A percentile compares a stretch with the other conserved stretches of the same genome.
Evolutionary conservation across 2,113 vertebrate genomes (phyloP).

Genomic region (Tympanuchus pallidicinctus): DNA sequence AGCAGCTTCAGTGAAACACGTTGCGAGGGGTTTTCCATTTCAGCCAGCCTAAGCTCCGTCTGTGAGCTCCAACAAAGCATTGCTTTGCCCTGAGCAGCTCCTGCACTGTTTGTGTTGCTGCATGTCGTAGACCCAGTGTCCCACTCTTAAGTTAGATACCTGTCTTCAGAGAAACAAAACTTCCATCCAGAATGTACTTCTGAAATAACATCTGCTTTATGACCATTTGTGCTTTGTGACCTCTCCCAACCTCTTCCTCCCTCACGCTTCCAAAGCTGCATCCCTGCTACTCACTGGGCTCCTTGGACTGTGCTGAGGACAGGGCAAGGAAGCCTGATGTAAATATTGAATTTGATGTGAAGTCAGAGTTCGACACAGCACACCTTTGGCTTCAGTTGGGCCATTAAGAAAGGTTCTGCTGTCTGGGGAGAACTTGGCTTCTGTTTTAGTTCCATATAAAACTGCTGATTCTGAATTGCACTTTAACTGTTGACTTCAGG

Average conservation of each 20-base stretch:
- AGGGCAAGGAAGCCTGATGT: not conserved
- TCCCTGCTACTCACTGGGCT: not conserved
- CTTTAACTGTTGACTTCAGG: not conserved
- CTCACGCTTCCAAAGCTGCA: not conserved
- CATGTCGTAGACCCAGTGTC: not conserved
- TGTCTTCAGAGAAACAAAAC: not conserved
- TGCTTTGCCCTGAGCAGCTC: not conserved
- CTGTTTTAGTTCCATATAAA: not conserved
- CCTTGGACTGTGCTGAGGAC: no score
- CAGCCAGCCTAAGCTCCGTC: not conserved
- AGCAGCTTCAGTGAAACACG: not conserved
- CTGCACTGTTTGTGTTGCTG: fast-evolving
- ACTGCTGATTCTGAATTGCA: not conserved
- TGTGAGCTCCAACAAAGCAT: fast-evolving
- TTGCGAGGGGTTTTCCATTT: not conserved
- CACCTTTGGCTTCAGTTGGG: not conserved
- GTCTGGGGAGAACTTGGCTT: not conserved
- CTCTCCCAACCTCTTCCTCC: not conserved
- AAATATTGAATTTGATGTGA: not conserved
- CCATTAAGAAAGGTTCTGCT: not conserved
- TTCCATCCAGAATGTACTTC: not conserved
- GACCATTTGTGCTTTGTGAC: not conserved
- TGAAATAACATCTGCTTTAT: not conserved
- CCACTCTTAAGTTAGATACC: not conserved
- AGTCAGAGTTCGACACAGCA: fast-evolving